These are phyloP conservation scores for Petaurus breviceps DNA, from an alignment of 2,113 vertebrate species.

Conservation along the genomic window DNA sequence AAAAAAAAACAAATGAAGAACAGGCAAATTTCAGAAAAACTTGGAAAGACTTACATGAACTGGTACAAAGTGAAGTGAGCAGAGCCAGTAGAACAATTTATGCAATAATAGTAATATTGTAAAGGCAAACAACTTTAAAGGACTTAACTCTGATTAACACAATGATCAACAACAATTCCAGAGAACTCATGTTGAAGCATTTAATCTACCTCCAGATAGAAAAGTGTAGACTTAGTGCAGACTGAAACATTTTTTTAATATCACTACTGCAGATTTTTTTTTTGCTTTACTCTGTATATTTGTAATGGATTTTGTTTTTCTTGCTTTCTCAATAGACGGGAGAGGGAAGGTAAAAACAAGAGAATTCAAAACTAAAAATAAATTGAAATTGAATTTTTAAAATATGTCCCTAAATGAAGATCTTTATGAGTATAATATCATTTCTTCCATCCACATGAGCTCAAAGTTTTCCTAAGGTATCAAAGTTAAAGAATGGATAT, in stretches of 20 bases:
- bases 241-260: not conserved
- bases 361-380: not conserved
- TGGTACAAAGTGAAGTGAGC: not conserved
- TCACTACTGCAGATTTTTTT: not conserved
- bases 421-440: not conserved
- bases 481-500: not conserved
- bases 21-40: not conserved
- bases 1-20: not conserved
- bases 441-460: not conserved
- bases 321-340: not conserved
- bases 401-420: not conserved
- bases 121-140: not conserved
- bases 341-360: too few species aligned
- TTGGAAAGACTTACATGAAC: not conserved
- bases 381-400: not conserved
- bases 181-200: not conserved
- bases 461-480: not conserved
- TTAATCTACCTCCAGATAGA: not conserved
- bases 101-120: not conserved
- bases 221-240: not conserved
- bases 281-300: not conserved
- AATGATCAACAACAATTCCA: not conserved
- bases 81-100: not conserved
- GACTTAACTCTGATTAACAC: not conserved
- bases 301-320: not conserved